These are phyloP conservation scores for Axis porcinus DNA, from an alignment of 2,113 vertebrate genomes.

Conservation along the genomic window DNA sequence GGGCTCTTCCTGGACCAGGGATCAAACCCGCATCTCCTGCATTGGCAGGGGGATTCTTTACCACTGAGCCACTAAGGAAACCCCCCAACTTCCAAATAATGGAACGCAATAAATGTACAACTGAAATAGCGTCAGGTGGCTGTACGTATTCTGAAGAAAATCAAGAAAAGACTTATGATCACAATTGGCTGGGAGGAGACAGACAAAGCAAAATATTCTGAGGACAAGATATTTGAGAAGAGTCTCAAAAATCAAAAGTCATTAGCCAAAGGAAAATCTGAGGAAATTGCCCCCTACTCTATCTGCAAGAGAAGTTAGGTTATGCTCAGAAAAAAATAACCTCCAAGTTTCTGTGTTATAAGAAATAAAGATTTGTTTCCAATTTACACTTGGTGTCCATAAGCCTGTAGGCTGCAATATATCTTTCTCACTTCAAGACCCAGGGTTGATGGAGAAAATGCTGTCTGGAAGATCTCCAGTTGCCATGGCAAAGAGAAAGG, in stretches of 20 bases:
- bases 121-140: neutral
- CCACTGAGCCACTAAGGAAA: neutral
- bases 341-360: neutral
- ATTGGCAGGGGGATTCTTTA: neutral
- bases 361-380: neutral
- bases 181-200: fast-evolving
- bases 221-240: neutral
- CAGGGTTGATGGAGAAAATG: neutral
- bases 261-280: neutral
- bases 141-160: neutral
- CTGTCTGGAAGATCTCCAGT: neutral
- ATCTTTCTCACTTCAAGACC: neutral
- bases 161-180: fast-evolving
- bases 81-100: neutral
- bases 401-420: neutral
- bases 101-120: neutral
- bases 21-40: neutral
- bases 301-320: neutral
- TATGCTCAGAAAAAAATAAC: no score
- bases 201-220: neutral
- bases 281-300: neutral
- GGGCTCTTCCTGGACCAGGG: neutral
- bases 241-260: neutral
- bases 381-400: neutral
- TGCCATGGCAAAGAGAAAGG: constrained; percentile 8